Conservation (phyloP, 2,113 vertebrate genomes). For the Equus quagga region DNA sequence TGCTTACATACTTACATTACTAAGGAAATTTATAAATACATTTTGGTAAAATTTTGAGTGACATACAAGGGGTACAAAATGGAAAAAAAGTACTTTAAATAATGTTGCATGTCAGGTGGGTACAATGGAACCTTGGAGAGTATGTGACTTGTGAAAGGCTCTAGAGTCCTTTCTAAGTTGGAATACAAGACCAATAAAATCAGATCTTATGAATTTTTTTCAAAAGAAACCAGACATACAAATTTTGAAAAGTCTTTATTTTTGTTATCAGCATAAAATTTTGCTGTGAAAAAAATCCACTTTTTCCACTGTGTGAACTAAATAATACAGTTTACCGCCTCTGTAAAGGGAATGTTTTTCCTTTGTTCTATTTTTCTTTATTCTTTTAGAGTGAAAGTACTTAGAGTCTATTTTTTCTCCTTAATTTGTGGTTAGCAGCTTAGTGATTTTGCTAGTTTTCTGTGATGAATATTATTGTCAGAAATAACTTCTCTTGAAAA, state of each 20-base stretch:
- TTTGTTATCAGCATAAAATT: conserved; percentile 38
- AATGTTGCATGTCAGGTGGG: not conserved
- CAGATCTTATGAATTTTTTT: not conserved
- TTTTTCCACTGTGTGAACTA: not conserved
- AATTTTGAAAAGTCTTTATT: conserved; percentile 15
- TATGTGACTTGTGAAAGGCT: not conserved
- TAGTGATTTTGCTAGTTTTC: conserved; percentile 51
- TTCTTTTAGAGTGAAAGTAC: not conserved
- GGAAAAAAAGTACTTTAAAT: conserved; percentile 8
- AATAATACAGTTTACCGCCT: conserved; percentile 14
- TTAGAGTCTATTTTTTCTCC: conserved; percentile 48
- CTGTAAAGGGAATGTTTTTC: not conserved
- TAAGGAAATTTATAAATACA: not conserved
- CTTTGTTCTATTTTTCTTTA: conserved; percentile 17
- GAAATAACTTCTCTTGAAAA: conserved; percentile 62
- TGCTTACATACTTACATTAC: not conserved
- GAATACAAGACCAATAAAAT: not conserved
- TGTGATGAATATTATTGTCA: conserved; percentile 60
- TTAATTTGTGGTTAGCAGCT: conserved; percentile 53
- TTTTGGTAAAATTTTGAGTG: conserved; percentile 39
- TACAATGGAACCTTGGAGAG: not conserved
- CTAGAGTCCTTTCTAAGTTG: not conserved
- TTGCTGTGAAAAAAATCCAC: not conserved
- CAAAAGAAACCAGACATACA: conserved; percentile 20
- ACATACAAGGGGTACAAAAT: not conserved